Conservation (phyloP, 2,888 invertebrate species). For the Nomada fabriciana region DNA sequence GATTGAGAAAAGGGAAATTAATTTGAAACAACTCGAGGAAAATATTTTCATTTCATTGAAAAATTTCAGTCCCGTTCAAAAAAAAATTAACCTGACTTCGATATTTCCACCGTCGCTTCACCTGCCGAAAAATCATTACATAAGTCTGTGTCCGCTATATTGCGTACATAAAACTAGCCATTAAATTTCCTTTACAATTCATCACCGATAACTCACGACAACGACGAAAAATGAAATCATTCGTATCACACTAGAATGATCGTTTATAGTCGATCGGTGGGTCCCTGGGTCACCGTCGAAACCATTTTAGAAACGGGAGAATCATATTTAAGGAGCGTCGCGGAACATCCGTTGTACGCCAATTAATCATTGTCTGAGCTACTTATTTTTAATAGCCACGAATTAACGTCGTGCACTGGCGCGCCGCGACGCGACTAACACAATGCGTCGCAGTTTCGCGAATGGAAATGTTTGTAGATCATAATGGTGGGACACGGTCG, state of each 20-base stretch:
- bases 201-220: too few species aligned
- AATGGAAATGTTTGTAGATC: conserved; percentile 28
- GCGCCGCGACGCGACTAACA: neutral
- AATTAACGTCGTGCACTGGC: conserved; percentile 16
- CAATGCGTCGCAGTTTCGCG: conserved; percentile 26
- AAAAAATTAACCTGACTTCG: too few species aligned
- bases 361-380: conserved; percentile 31
- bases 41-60: too few species aligned
- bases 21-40: too few species aligned
- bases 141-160: too few species aligned
- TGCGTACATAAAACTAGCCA: too few species aligned
- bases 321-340: neutral
- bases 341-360: neutral
- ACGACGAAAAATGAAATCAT: neutral
- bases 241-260: neutral
- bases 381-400: conserved; percentile 37
- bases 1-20: too few species aligned
- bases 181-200: too few species aligned
- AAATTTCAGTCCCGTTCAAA: too few species aligned
- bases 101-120: too few species aligned
- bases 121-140: too few species aligned
- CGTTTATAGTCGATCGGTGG: neutral
- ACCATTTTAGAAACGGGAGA: neutral
- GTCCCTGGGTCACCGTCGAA: neutral
- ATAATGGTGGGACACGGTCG: conserved; percentile 24